phyloP scores from a whole-genome alignment of 2,888 invertebrate genomes.

The Scaptomyza cyrtandrae region DNA sequence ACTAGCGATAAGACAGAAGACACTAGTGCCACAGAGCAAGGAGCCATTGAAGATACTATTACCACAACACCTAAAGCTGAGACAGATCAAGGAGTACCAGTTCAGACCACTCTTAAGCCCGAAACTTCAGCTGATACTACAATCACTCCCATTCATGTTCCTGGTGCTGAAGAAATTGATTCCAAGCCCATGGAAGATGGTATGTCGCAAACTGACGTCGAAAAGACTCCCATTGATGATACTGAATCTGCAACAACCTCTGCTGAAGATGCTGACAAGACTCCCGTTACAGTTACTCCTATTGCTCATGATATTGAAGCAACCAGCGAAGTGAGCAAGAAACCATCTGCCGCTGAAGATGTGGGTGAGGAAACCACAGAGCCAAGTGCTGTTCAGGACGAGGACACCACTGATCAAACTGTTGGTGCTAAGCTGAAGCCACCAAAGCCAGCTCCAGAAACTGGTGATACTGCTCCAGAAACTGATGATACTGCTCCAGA shows the following conservation, averaged over 20 bases:
- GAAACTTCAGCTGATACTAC: constrained; percentile 41
- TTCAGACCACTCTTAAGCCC: constrained; percentile 34
- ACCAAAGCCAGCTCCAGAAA: constrained; percentile 32
- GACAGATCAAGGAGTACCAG: constrained; percentile 35
- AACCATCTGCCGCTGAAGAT: constrained; percentile 49
- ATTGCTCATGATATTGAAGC: constrained; percentile 46
- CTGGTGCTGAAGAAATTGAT: constrained; percentile 46
- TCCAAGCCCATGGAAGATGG: constrained; percentile 61
- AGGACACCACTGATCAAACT: constrained; percentile 47
- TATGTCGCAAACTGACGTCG: constrained; percentile 52
- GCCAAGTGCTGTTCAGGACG: constrained; percentile 35
- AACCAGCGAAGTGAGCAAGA: constrained; percentile 42
- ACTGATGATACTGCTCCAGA: constrained; percentile 32
- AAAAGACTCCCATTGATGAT: constrained; percentile 37
- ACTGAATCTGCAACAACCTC: constrained; percentile 42
- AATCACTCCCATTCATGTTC: constrained; percentile 28
- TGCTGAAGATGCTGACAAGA: constrained; percentile 46
- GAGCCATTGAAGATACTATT: constrained; percentile 1
- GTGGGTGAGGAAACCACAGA: constrained; percentile 64
- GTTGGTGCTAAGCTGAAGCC: constrained; percentile 55
- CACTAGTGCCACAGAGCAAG: constrained; percentile 11
- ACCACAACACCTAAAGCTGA: constrained; percentile 44
- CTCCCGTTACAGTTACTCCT: constrained; percentile 50
- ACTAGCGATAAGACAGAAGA: constrained; percentile 44
- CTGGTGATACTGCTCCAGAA: constrained; percentile 34